Conservation (phyloP, 2,888 invertebrate genomes). For the Sympetrum striolatum region DNA sequence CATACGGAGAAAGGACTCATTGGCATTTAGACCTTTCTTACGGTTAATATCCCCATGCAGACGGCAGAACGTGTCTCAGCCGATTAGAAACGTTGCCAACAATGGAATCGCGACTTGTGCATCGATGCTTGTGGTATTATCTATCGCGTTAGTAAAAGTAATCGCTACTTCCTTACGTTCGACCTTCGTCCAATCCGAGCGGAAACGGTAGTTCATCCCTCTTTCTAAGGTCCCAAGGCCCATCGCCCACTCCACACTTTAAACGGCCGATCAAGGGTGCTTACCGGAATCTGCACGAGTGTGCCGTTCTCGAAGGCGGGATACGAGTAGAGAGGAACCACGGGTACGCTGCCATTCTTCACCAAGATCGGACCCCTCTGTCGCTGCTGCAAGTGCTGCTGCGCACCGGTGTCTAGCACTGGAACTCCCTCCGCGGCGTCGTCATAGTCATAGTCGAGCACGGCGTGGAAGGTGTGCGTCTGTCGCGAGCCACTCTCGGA, state of each 20-base stretch:
- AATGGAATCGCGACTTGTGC: not conserved
- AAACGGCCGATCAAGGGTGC: slow-evolving; percentile 56
- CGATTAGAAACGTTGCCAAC: not conserved
- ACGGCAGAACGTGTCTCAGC: not conserved
- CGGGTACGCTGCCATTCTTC: slow-evolving; percentile 85
- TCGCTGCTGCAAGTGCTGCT: slow-evolving; percentile 59
- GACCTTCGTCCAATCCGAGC: not conserved
- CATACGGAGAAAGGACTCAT: too few relatives aligned
- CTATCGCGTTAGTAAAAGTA: not conserved
- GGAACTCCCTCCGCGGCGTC: slow-evolving; percentile 66
- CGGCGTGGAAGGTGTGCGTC: slow-evolving; percentile 65
- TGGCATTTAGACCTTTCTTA: too few relatives aligned
- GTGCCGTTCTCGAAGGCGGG: slow-evolving; percentile 85
- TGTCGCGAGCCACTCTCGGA: not conserved
- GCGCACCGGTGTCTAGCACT: slow-evolving; percentile 52
- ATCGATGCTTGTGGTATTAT: not conserved
- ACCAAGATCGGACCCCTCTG: slow-evolving; percentile 88
- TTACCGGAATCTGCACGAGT: slow-evolving; percentile 89
- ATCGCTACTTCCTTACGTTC: not conserved
- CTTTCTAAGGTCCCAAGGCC: not conserved
- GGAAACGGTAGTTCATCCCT: not conserved
- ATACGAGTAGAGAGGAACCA: slow-evolving; percentile 85
- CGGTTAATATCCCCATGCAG: too few relatives aligned
- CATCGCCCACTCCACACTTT: not conserved
- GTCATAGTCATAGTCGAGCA: slow-evolving; percentile 74